These are phyloP conservation scores for Parotia lawesii DNA, from an alignment of 2,113 vertebrate species.

Conservation along the genomic window DNA sequence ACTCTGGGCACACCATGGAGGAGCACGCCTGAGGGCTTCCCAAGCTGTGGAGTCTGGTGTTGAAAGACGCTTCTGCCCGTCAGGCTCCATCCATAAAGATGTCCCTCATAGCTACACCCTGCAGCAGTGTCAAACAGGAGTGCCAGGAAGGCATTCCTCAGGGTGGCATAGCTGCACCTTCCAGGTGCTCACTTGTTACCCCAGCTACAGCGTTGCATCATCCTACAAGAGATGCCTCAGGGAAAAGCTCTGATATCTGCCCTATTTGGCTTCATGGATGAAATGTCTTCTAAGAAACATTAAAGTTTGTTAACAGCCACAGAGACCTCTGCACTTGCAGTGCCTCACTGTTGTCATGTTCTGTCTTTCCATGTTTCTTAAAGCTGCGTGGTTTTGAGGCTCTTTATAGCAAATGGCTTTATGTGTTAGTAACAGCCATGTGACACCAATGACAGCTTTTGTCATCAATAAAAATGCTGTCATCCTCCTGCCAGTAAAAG, in stretches of 20 bases:
- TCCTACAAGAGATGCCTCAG: not conserved
- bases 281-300: not conserved
- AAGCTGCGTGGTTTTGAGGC: accelerated
- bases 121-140: not conserved
- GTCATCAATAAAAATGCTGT: not conserved
- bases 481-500: not conserved
- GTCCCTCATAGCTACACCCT: not conserved
- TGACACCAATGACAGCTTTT: not conserved
- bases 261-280: not conserved
- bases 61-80: not conserved
- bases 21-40: not conserved
- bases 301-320: not conserved
- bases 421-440: not conserved
- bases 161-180: accelerated
- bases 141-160: not conserved
- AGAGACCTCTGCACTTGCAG: not conserved
- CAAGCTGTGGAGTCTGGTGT: no score
- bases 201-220: not conserved
- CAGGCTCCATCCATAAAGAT: accelerated
- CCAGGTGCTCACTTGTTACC: not conserved
- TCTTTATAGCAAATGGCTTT: not conserved
- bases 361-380: not conserved
- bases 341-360: accelerated
- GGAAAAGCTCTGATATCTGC: not conserved
- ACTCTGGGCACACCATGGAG: accelerated